Base-by-base conservation (phyloP, 37 sponge, comb jelly and placozoan genomes). In the Ianthella basta region DNA sequence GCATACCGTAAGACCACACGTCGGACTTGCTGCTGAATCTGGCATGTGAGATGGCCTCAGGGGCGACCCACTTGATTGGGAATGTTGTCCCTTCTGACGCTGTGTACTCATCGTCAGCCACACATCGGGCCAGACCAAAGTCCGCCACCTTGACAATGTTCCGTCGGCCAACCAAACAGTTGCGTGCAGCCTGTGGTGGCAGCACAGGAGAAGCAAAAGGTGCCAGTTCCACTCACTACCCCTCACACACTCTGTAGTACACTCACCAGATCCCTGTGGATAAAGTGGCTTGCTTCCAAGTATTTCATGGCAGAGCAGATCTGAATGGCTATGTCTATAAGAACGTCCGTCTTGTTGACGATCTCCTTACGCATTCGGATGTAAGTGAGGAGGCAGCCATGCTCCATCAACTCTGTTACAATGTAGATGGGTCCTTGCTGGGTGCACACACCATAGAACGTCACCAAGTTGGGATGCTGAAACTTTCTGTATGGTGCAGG, bases 21-120 rank as follows among this genome's bases (percentile, higher is more conserved):
- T 97, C 98, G 40, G 96, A 95, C 66, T 95, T 97, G 90, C 96
- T 97, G 78, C 96, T 95, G 75, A 97, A 97, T 56, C 92, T 93
- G 38, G 96, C 96, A 83, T 95, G 96, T 23, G 90, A 93, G 82
- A 97, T 95, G 54, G 95, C 98, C 44, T 97, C 98, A n/a, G 98
- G 98, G 0, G 98, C 98, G 33, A 96, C 98, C 98, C 98, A 97
- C 78, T 95, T 95, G 78, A 97, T 95, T 77, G 98, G 96, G 82
- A 97, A 97, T 84, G 93, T 95, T 61, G 96, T 95, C 6, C 96
- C 98, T 64, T 97, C 98, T 19, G 98, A 94, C 14, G 98, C 98
- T 25, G 96, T 95, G 88, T 97, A 97, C 82, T 93, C 94, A 34
- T 97, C 96, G 77, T 95, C 96, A 15, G 85, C 72, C 56, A 94